Base-by-base conservation (phyloP, 2,888 invertebrate genomes). In the Tetropium fuscum region DNA sequence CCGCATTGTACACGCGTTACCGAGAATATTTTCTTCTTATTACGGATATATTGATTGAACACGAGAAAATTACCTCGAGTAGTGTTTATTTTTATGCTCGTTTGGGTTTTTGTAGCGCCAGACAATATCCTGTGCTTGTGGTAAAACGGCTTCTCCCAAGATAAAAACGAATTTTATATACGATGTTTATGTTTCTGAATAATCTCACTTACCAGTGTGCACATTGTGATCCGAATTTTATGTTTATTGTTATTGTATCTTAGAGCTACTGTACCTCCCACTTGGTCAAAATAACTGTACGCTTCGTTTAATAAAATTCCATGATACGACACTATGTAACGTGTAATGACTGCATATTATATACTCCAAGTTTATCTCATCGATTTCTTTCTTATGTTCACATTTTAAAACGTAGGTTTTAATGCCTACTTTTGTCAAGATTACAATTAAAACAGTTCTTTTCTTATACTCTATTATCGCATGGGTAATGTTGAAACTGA, bases 1-100 rank as follows among this genome's bases (percentile, higher is more conserved):
- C 74, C 74, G 63, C 72, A 73, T 63, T 66, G 71, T 70, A 72
- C 72, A 72, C 74, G 74, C 74, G 71, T 69, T 72, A 63, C 64
- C 63, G 45, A 54, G 65, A 64, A 64, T 65, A 69, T 70, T 67
- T 57, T 69, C 68, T 72, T 71, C 64, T 68, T 62, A 68, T 68
- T 67, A 66, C 65, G 65, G 63, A 60, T 64, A 72, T 69, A 73
- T 73, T 73, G 73, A 73, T 73, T 72, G 73, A 73, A 72, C 71
- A 71, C 72, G 69, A 65, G 66, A 64, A 70, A 68, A 70, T 72
- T 71, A 66, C 68, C 48, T 40, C 60, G 49, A 53, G 44, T 40
- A 41, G 45, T 47, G 57, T 65, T 59, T 61, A 58, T 62, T 66
- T 60, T 69, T 62, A 60, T 66, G 60, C 64, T 65, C 57, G 63